Conservation (phyloP, 2,113 vertebrate genomes). For the Charina bottae region DNA sequence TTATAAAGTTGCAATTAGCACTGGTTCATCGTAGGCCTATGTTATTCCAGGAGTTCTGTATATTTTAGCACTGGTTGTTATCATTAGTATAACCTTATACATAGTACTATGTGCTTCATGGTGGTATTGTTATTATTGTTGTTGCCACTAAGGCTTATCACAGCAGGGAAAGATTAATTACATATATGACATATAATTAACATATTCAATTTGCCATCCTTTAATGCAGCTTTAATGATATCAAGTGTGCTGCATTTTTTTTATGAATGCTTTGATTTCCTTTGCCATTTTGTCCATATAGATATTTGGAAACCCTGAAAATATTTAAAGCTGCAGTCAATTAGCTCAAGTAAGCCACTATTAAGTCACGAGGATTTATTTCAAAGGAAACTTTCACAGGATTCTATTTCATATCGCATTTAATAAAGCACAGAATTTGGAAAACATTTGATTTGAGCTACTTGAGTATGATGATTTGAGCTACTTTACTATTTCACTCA, state of each 20-base stretch:
- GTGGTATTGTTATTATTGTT: not conserved
- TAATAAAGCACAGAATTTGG: not conserved
- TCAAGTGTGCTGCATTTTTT: not conserved
- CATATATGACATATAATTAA: not conserved
- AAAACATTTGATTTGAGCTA: not conserved
- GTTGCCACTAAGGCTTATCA: not conserved
- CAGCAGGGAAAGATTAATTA: not conserved
- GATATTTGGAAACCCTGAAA: not conserved
- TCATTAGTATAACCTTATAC: not conserved
- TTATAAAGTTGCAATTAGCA: constrained; percentile 13
- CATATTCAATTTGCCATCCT: not conserved
- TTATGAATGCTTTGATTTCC: not conserved
- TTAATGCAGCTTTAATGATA: constrained; percentile 21
- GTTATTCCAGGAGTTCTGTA: not conserved
- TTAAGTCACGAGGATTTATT: not conserved
- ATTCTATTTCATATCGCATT: not conserved
- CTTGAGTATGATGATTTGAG: not conserved
- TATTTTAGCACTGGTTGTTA: not conserved
- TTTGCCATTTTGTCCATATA: not conserved
- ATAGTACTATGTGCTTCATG: not conserved
- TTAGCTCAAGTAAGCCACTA: not conserved
- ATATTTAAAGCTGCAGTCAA: not conserved
- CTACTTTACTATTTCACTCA: not conserved
- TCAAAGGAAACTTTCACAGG: not conserved
- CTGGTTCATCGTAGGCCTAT: constrained; percentile 8